Evolutionary conservation across 2,888 invertebrate species (phyloP), one percentile per base, ranked within the genome.

Genomic region (Exocentrus adspersus): DNA sequence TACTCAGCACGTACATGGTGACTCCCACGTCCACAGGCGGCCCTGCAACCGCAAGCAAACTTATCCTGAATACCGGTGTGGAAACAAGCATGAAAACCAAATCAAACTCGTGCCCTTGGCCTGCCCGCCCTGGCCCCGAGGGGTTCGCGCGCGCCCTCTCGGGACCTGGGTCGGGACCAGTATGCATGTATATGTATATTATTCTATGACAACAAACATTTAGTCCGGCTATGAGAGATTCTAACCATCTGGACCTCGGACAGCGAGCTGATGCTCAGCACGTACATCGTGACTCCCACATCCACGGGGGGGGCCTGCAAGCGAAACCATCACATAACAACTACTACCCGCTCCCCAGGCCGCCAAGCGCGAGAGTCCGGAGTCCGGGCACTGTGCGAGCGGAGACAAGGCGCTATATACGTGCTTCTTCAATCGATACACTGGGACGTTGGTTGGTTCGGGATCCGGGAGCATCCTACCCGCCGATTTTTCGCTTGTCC

Each of bases 1-100:
- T 97, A 88, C 94, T 94, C 87, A 95, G 93, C 87, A 97, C 95
- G 89, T 95, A 95, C 92, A 97, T 95, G 87, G 96, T 95, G 87
- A 96, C 95, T 85, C 95, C 95, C 85, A 97, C 95, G 86, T 94
- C 95, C 87, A 97, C 96, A 83, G 97, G 95, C 86, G 93, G 92
- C 91, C 94, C 95, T 95, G 92, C 84, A 94, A 74, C 67, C 76
- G 77, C 77, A 78, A 79, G 69, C 64, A 69, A 67, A 65, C 67
- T 67, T 69, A 67, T 68, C 68, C 68, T 69, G 68, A 65, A 67
- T 67, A 41, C 43, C 45, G 43, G 42, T 51, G 43, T 9, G 30
- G 54, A 54, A 37, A 68, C 43, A 58, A 52, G 63, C 60, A 68
- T 75, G 75, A 76, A 75, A 75, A 75, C 76, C 75, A 75, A 75